Percentiles rank a stretch among this genome's conserved stretches.
Evolutionary conservation across 2,888 invertebrate species (phyloP).

Genomic region (Folsomia manolachei): DNA sequence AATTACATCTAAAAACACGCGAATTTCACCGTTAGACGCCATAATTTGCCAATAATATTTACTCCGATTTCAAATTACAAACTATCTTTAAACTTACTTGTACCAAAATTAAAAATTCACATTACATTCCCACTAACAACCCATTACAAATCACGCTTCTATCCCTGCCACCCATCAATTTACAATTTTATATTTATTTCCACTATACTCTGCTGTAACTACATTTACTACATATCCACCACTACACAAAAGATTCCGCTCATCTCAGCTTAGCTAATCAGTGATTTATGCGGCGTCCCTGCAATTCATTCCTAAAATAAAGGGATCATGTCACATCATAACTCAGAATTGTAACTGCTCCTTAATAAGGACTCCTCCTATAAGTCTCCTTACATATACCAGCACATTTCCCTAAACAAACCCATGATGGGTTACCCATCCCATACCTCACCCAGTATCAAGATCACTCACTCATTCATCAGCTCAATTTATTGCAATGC

Average conservation of each 20-base stretch:
- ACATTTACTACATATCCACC: too few relatives aligned
- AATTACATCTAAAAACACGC: too few relatives aligned
- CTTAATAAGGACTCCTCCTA: background rate
- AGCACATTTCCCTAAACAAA: constrained; percentile 8
- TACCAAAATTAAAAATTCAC: too few relatives aligned
- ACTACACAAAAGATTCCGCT: background rate
- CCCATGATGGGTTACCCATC: background rate
- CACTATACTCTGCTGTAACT: too few relatives aligned
- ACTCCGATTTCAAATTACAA: too few relatives aligned
- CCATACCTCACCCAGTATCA: background rate
- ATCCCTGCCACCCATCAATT: background rate
- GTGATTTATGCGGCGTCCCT: background rate
- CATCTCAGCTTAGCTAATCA: background rate
- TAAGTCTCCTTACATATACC: too few relatives aligned
- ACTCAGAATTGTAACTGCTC: background rate
- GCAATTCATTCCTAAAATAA: background rate
- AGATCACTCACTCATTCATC: background rate
- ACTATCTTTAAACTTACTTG: too few relatives aligned
- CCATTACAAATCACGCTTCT: background rate
- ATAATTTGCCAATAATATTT: too few relatives aligned
- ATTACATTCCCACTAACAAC: too few relatives aligned
- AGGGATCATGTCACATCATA: background rate
- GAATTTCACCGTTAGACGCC: too few relatives aligned
- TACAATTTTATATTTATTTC: background rate
- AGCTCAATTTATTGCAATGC: too few relatives aligned